These are phyloP conservation scores for Sinocyclocheilus anshuiensis DNA, from an alignment of 2,113 vertebrate genomes.

Conservation along the genomic window DNA sequence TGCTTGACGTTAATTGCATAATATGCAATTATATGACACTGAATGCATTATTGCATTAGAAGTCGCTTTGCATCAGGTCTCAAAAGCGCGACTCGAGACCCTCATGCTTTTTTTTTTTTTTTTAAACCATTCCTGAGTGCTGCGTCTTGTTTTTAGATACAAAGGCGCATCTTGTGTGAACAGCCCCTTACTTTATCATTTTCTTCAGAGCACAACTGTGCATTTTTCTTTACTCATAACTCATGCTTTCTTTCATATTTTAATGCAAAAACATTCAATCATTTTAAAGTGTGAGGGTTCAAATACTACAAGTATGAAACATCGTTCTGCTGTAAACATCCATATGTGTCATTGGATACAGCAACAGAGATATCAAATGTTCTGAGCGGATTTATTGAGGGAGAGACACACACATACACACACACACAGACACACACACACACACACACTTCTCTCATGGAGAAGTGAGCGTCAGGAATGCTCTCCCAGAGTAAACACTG, in stretches of 20 bases:
- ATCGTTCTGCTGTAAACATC: neutral
- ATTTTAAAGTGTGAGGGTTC: no score
- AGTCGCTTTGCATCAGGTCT: no score
- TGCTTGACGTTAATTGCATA: no score
- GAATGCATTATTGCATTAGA: no score
- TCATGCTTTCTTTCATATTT: neutral
- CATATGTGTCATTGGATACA: neutral
- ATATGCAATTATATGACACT: no score
- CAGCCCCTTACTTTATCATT: neutral
- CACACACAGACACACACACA: neutral
- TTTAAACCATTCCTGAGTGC: no score
- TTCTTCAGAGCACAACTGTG: neutral
- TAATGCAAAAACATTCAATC: neutral
- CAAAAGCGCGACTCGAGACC: no score
- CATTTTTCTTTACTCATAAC: neutral
- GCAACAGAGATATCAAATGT: neutral
- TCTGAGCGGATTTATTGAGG: neutral
- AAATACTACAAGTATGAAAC: neutral
- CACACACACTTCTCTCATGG: conserved; percentile 62
- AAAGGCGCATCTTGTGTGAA: no score
- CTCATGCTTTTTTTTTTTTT: no score
- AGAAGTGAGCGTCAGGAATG: conserved; percentile 82
- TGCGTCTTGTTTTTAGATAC: no score
- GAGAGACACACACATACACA: no score
- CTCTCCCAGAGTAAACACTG: conserved; percentile 79